These are phyloP conservation scores for Hyalella azteca DNA, from an alignment of 2,888 invertebrate species.

Conservation along the genomic window DNA sequence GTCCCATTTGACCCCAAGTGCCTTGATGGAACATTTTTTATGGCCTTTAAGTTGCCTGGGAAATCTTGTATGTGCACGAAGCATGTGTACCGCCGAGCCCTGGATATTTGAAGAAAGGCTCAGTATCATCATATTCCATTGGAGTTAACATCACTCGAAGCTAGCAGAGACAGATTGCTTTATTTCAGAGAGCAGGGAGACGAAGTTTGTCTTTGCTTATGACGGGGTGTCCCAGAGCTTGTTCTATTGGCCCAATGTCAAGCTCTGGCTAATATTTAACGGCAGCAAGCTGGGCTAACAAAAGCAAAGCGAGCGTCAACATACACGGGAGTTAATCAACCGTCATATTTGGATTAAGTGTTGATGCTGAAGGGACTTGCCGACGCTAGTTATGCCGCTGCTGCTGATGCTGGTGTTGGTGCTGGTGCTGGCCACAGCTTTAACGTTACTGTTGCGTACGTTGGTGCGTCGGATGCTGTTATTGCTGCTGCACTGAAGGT, in stretches of 20 bases:
- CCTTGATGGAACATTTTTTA: neutral
- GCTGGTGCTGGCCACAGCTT: neutral
- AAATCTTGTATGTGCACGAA: neutral
- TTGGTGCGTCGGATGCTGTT: neutral
- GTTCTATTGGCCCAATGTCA: slow-evolving; percentile 32
- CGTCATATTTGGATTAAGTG: slow-evolving; percentile 41
- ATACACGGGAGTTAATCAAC: slow-evolving; percentile 36
- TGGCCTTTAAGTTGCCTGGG: neutral
- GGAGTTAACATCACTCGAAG: slow-evolving; percentile 34
- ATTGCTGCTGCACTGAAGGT: too few relatives aligned
- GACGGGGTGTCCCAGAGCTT: slow-evolving; percentile 33
- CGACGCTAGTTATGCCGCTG: neutral
- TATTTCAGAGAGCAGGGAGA: slow-evolving; percentile 26
- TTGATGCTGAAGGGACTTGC: slow-evolving; percentile 31
- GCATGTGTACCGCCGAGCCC: slow-evolving; percentile 22
- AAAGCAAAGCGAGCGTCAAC: slow-evolving; percentile 37
- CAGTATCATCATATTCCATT: slow-evolving; percentile 19
- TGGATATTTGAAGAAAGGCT: slow-evolving; percentile 28
- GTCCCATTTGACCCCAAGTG: neutral
- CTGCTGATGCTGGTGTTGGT: neutral
- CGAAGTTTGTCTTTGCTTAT: slow-evolving; percentile 35
- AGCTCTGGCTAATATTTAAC: slow-evolving; percentile 36
- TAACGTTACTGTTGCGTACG: neutral
- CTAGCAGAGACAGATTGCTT: slow-evolving; percentile 32
- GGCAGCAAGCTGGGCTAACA: slow-evolving; percentile 26